Base-by-base conservation (phyloP, 2,797 vertebrate genomes). In the Lithobates sylvaticus region DNA sequence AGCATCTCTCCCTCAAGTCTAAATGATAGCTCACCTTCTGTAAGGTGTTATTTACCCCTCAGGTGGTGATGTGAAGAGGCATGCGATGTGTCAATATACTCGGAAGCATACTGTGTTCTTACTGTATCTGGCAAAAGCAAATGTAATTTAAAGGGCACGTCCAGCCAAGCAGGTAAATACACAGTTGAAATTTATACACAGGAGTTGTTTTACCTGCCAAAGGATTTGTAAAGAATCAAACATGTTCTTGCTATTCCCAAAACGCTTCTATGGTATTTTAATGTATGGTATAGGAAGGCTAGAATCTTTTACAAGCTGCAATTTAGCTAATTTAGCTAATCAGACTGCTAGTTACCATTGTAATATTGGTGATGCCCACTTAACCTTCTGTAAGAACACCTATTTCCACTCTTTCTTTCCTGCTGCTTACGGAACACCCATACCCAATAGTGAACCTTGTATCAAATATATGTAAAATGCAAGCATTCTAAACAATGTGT, bases 11-110 rank as follows among this genome's bases (percentile, higher is more conserved):
- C 32, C 70, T 82, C n/a, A 29, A 26, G 54, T 74, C 50, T 64
- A 64, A 82, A 82, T 82, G 72, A 82, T 82, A 82, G 69, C 18
- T n/a, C 64, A 73, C 80, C 80, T 65, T 26, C 69, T 39, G 80
- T 32, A 82, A 73, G 80, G 70, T 82, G 61, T 64, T 74, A 82
- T 82, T 82, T 64, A 71, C 29, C 15, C 70, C 80, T 73, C 80
- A 74, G 80, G 50, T 73, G 69, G 80, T 82, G 54, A 82, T n/a
- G 72, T 61, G 70, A 64, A n/a, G 50, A 82, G 70, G 34, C 50
- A 44, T 61, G 69, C 32, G 67, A 50, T 47, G 8, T 83, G 81
- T 81, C 79, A 81, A n/a, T 81, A 42, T 27, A n/a, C n/a, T 47
- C 47, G 34, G 68, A 64, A 36, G n/a, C 47, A 71, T 71, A 23